Conservation (phyloP, 2,888 invertebrate species). For the Xiphydria camelus region DNA sequence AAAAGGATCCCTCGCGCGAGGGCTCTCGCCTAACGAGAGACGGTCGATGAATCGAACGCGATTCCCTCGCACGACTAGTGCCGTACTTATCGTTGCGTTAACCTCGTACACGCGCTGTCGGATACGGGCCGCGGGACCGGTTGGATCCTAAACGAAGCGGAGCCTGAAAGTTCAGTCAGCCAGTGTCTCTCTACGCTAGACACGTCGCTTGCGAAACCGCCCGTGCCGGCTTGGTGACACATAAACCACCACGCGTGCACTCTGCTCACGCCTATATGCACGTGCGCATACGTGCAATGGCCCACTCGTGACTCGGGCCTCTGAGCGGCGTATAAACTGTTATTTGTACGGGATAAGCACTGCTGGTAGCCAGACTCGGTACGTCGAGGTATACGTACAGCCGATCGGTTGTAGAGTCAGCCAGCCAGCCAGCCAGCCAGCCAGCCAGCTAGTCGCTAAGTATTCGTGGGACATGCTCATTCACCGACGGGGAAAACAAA, state of each 20-base stretch:
- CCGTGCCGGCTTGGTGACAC: conserved; percentile 32
- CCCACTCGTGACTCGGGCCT: neutral
- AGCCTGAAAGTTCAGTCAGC: too few relatives aligned
- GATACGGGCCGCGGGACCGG: too few relatives aligned
- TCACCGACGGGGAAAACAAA: conserved; percentile 30
- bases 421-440: neutral
- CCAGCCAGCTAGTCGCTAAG: conserved; percentile 1
- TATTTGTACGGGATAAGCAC: conserved; percentile 1
- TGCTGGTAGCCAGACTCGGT: conserved; percentile 1
- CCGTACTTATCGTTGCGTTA: too few relatives aligned
- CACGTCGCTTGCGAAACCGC: conserved; percentile 25
- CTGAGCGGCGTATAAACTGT: neutral
- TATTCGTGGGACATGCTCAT: conserved; percentile 2
- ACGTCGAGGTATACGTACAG: too few relatives aligned
- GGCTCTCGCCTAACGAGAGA: too few relatives aligned
- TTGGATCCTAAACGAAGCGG: too few relatives aligned
- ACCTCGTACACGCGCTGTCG: too few relatives aligned
- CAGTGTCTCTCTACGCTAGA: conserved; percentile 22
- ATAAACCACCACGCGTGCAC: conserved; percentile 15
- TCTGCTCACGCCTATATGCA: conserved; percentile 35
- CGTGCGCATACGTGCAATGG: conserved; percentile 6
- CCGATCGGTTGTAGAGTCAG: neutral
- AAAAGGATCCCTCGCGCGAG: too few relatives aligned
- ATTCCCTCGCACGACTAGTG: too few relatives aligned
- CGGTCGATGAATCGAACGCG: too few relatives aligned